Conservation (phyloP, 2,797 vertebrate genomes). For the Crocidura indochinensis region DNA sequence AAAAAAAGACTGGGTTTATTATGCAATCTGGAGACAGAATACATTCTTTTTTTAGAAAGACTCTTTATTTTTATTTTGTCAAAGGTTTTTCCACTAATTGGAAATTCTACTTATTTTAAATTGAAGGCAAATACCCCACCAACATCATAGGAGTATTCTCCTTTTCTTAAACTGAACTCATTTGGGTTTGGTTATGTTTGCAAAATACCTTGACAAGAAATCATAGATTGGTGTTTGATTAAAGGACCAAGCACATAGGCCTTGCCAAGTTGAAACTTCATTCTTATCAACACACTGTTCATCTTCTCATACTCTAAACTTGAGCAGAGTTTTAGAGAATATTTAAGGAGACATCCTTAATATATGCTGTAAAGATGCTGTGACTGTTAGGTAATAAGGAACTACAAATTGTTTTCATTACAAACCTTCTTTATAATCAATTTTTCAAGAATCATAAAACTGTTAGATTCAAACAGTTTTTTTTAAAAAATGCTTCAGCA, state of each 20-base stretch:
- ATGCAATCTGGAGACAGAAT: not conserved
- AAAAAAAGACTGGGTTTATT: not conserved
- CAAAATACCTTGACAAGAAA: not conserved
- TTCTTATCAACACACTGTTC: not conserved
- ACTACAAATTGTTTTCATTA: not conserved
- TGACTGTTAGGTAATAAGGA: not conserved
- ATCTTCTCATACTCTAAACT: not conserved
- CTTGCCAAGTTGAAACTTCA: not conserved
- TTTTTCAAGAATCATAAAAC: slow-evolving; percentile 35
- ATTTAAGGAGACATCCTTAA: not conserved
- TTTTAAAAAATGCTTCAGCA: not conserved
- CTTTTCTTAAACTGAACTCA: not conserved
- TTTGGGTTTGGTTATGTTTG: not conserved
- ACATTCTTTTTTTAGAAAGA: not conserved
- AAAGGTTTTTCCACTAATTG: not conserved
- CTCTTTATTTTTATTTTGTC: not conserved
- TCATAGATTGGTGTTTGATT: not conserved
- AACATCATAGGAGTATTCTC: not conserved
- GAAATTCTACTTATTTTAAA: not conserved
- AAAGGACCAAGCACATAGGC: too few species aligned
- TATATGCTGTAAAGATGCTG: not conserved
- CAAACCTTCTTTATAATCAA: not conserved
- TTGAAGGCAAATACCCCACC: not conserved
- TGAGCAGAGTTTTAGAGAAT: not conserved
- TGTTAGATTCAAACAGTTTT: not conserved